phyloP scores from a whole-genome alignment of 2,113 vertebrate species.

The Cochlearius cochlearius region DNA sequence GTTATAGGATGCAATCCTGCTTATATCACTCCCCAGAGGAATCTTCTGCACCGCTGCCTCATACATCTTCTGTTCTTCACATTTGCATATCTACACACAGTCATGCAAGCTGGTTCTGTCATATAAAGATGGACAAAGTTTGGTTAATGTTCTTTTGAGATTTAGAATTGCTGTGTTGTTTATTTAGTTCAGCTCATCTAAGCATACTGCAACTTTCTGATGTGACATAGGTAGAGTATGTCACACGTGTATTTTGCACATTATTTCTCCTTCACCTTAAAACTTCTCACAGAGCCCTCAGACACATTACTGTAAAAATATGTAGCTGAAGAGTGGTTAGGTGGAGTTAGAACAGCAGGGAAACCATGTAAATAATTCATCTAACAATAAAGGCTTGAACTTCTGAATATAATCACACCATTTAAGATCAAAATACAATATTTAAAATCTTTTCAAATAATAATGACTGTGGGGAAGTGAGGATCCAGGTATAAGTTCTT shows the following conservation, averaged over 20 bases:
- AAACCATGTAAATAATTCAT: neutral
- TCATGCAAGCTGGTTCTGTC: neutral
- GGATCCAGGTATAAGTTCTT: fast-evolving
- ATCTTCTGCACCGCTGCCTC: neutral
- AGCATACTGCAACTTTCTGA: neutral
- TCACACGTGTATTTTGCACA: fast-evolving
- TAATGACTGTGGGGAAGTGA: neutral
- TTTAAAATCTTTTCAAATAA: neutral
- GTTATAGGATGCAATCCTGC: neutral
- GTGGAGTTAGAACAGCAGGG: neutral
- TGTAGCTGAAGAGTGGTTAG: neutral
- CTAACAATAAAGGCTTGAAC: neutral
- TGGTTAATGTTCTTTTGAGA: neutral
- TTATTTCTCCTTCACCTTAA: neutral
- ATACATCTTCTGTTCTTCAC: neutral
- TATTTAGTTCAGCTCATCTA: neutral
- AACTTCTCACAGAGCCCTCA: neutral
- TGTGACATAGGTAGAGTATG: neutral
- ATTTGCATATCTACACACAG: neutral
- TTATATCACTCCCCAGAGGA: neutral
- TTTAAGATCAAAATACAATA: neutral
- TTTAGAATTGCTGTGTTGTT: neutral
- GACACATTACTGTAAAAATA: neutral
- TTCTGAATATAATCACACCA: neutral
- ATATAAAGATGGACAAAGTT: neutral